Base-by-base conservation (phyloP, 2,113 vertebrate species). In the Campylomormyrus numenius region DNA sequence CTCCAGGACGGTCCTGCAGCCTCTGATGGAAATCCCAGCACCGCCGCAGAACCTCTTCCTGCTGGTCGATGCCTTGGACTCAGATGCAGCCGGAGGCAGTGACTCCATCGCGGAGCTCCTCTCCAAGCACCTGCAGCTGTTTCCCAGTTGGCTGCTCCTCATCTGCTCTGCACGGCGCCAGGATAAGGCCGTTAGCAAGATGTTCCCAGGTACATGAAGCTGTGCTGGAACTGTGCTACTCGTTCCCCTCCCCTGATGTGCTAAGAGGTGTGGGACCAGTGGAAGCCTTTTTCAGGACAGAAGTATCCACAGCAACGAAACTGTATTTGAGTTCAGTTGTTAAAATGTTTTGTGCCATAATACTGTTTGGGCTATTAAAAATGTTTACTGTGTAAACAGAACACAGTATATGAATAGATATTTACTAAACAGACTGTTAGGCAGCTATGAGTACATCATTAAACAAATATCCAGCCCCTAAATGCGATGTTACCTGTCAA, bases 71-170 rank as follows among this genome's bases (percentile, higher is more conserved):
- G 95, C 94, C 8, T 90, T 97, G 89, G 97, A 97, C 21, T 93
- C 94, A 0, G 94, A 84, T n/a, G 88, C 88, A 19, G 89, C 27
- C 7, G 90, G 92, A 35, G 92, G 83, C 46, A 94, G 93, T 39
- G 35, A 53, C 52, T 96, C 95, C 90, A 95, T 97, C 21, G 94
- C 94, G 0, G 94, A 95, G 58, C 95, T 97, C 11, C 93, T 97
- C 74, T 93, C 94, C 4, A 90, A 90, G 31, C 93, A 96, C 92
- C 94, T 95, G 15, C 94, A 96, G 89, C 94, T 96, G 52, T 92
- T 97, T 88, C 96, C 97, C 2, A 74, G 93, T 48, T 97, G 97
- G 97, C 92, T 97, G 88, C 94, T 97, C 46, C 94, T 97, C 21
- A 91, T 97, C 85, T 97, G 96, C 92, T 96, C 96, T 0, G 92